Base-by-base conservation (phyloP, 2,888 invertebrate genomes). In the Metopia argyrocephala region DNA sequence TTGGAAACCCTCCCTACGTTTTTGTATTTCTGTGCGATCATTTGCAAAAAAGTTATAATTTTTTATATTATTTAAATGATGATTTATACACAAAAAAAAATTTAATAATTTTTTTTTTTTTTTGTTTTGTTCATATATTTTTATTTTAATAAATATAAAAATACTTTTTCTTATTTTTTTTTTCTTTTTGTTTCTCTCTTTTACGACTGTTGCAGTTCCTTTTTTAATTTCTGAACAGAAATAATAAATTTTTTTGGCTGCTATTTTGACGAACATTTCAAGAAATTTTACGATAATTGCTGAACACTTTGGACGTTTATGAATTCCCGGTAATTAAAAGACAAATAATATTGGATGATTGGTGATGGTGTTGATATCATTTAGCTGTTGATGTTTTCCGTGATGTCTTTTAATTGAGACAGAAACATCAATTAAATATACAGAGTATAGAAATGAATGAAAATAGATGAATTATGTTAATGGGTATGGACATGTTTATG, bases 281-380 rank as follows among this genome's bases (percentile, higher is more conserved):
- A 57, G 61, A 70, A 70, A 59, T 78, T 81, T 81, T 81, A 81
- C 23, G 78, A 70, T 81, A 75, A 81, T 81, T 78, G 74, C 59
- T 78, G 56, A 57, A 70, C 38, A 52, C 50, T 81, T 81, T 70
- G 61, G 74, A 81, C 81, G 62, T 81, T 81, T 81, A 81, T 81
- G 81, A 81, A 81, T 81, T 81, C 78, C 78, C 61, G 57, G 81
- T 70, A 81, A 81, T 81, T 81, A 81, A 81, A 81, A 78, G 74
- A 70, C 74, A 75, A 78, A 81, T 81, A 78, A 81, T 78, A 48
- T 66, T 38, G 65, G 45, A 75, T 70, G 81, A 78, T 62, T 50
- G 76, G 71, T 68, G 23, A 45, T 31, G 54, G 54, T 70, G 74
- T 78, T 78, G 69, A 74, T 65, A 45, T 66, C 38, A 61, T 56